Evolutionary conservation across 2,113 vertebrate species (phyloP), one percentile per base, ranked within the genome.

Genomic region (Podocnemis expansa): DNA sequence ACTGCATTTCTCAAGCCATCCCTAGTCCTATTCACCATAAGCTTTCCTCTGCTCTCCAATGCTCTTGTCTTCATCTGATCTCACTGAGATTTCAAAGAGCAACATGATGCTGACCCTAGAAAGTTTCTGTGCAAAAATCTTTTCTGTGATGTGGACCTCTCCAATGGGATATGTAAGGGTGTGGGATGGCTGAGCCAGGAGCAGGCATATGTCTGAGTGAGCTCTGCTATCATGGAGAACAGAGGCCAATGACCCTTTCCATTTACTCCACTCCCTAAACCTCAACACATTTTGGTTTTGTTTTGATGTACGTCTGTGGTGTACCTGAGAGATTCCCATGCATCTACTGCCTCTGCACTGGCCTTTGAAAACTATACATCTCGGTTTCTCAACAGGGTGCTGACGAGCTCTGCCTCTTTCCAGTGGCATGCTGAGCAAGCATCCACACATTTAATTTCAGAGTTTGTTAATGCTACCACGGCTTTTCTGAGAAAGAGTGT

Each of bases 171-270:
- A 13, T 70, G n/a, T 70, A n/a, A 14, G 16, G 19, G 38, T 70
- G 63, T 19, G 21, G 13, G 14, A 19, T 2, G 1, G 0, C 31
- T 63, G 21, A 73, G 41, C 41, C 4, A 75, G 41, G 47, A 1
- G 1, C 2, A 47, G 3, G 0, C 41, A 89, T 84, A 2, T 84
- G 54, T 55, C 1, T 82, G 0, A 54, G 5, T 84, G 13, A 75
- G 70, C 41, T 27, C 12, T 76, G 73, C 41, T 76, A 3, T 76
- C 19, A 41, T 2, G 43, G 29, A 60, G 1, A 80, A 55, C 27
- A 4, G 81, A 87, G 4, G 31, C 10, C 51, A 2, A 78, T 89
- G 84, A 90, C 80, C 9, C 52, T 3, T 67, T 93, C 2, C 3
- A 0, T 75, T 43, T 60, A 4, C 8, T 51, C 75, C 67, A 2